phyloP scores from a whole-genome alignment of 1,140 invertebrate genomes.

The Trichogramma pretiosum region DNA sequence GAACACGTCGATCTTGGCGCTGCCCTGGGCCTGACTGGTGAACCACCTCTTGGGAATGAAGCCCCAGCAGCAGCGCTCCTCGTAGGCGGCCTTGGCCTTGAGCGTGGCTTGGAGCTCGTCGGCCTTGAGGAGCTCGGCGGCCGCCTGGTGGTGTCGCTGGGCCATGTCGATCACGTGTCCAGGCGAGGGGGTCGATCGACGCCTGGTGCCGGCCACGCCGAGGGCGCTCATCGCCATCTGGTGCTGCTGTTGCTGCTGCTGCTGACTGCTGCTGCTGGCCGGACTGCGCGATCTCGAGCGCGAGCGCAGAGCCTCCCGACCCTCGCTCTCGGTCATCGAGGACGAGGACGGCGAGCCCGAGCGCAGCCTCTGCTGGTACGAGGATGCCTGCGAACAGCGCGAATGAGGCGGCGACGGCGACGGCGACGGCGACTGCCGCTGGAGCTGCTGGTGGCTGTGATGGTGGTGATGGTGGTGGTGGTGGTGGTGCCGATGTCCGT shows the following conservation, averaged over 20 bases:
- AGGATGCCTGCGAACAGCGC: slow-evolving; percentile 3
- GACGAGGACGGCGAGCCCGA: slow-evolving; percentile 27
- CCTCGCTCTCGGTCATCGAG: slow-evolving; percentile 15
- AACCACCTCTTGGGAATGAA: slow-evolving; percentile 59
- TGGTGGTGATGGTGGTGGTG: slow-evolving; percentile 11
- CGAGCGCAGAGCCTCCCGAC: slow-evolving; percentile 1
- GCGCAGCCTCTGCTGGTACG: slow-evolving; percentile 21
- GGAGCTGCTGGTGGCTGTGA: slow-evolving; percentile 16
- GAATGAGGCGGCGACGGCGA: slow-evolving; percentile 21
- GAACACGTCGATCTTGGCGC: slow-evolving; percentile 90
- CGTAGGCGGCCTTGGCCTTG: slow-evolving; percentile 14
- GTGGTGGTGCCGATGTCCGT: slow-evolving; percentile 18
- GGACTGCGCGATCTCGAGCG: slow-evolving; percentile 8
- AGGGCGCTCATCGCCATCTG: slow-evolving; percentile 23
- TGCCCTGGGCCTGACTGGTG: slow-evolving; percentile 77
- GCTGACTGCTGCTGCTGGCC: neutral
- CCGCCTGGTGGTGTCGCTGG: slow-evolving; percentile 22
- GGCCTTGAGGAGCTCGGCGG: slow-evolving; percentile 22
- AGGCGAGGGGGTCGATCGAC: slow-evolving; percentile 21
- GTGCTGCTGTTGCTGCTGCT: slow-evolving; percentile 25
- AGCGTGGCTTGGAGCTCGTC: slow-evolving; percentile 17
- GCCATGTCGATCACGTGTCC: slow-evolving; percentile 20
- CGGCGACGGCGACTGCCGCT: slow-evolving; percentile 13
- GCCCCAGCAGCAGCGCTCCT: slow-evolving; percentile 30
- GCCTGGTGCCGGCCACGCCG: slow-evolving; percentile 2